Percentiles rank a stretch among this genome's conserved stretches.
Evolutionary conservation across 2,888 invertebrate species (phyloP).

Genomic region (Molorchus minor): DNA sequence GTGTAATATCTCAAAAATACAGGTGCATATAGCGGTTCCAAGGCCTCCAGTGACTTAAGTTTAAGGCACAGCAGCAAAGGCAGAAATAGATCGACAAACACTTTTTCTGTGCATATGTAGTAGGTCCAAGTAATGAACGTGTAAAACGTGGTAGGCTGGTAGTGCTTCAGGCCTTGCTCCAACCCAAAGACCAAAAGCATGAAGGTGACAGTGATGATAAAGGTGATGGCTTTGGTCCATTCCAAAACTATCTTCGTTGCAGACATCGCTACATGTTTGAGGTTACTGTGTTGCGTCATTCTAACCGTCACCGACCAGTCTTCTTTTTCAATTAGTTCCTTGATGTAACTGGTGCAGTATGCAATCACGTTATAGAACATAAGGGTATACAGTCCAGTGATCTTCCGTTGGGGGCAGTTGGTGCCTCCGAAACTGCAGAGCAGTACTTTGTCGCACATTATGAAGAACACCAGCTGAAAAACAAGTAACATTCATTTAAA

Average conservation of each 20-base stretch:
- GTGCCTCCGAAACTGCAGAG: slow-evolving; percentile 63
- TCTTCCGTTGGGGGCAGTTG: slow-evolving; percentile 61
- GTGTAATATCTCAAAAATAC: slow-evolving; percentile 71
- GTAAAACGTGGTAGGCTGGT: slow-evolving; percentile 74
- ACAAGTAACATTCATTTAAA: too few species aligned
- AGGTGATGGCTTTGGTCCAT: slow-evolving; percentile 84
- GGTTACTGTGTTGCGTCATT: slow-evolving; percentile 73
- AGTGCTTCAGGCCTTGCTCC: slow-evolving; percentile 79
- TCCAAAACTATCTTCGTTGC: slow-evolving; percentile 83
- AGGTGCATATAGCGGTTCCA: slow-evolving; percentile 76
- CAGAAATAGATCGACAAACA: slow-evolving; percentile 74
- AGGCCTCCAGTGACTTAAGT: slow-evolving; percentile 73
- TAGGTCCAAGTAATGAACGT: slow-evolving; percentile 74
- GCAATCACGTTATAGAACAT: slow-evolving; percentile 86
- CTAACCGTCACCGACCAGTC: slow-evolving; percentile 82
- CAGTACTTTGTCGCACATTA: slow-evolving; percentile 75
- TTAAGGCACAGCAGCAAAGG: slow-evolving; percentile 68
- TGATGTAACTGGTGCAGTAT: slow-evolving; percentile 79
- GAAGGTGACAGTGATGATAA: slow-evolving; percentile 79
- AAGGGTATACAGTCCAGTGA: slow-evolving; percentile 78
- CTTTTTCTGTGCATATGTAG: slow-evolving; percentile 77
- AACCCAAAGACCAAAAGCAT: slow-evolving; percentile 78
- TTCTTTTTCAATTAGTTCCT: slow-evolving; percentile 77
- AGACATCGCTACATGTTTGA: slow-evolving; percentile 82
- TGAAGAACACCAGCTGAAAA: slow-evolving; percentile 74